Evolutionary conservation across 2,113 vertebrate species (phyloP).

Genomic region (Tachuris rubrigastra): DNA sequence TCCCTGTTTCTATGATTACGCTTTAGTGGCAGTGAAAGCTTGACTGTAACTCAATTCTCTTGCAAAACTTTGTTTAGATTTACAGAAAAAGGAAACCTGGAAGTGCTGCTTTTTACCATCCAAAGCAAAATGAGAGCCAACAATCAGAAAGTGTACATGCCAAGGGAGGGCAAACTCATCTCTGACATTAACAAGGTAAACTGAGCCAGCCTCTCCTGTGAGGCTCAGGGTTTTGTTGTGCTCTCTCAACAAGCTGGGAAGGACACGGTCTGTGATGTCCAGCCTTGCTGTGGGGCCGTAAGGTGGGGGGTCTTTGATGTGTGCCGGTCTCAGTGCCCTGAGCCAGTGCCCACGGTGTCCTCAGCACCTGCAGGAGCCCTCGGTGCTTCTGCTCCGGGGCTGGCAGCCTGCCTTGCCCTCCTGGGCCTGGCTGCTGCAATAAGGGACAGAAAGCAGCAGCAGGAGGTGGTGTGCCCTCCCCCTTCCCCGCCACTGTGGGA

Average conservation of each 20-base stretch:
- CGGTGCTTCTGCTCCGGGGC: background rate
- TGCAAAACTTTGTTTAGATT: slow-evolving; percentile 77
- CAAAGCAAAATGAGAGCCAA: slow-evolving; percentile 99
- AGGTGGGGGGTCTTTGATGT: background rate
- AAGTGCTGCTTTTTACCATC: slow-evolving; percentile 96
- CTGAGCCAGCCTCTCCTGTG: background rate
- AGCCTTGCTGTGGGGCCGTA: background rate
- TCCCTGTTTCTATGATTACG: background rate
- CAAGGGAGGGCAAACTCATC: slow-evolving; percentile 96
- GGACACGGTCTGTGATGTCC: background rate
- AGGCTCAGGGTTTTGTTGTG: background rate
- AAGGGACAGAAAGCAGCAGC: background rate
- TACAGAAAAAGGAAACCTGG: slow-evolving; percentile 96
- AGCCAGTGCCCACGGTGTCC: background rate
- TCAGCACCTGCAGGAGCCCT: background rate
- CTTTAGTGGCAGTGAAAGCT: background rate
- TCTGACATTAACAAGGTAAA: slow-evolving; percentile 96
- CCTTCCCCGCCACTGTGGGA: background rate
- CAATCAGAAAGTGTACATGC: slow-evolving; percentile 98
- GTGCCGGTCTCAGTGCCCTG: background rate
- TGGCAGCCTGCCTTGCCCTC: background rate
- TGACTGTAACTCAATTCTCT: background rate
- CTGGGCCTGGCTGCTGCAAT: background rate
- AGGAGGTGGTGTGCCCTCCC: background rate
- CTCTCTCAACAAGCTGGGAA: background rate